These are phyloP conservation scores for Deroplatys truncata DNA, from an alignment of 2,888 invertebrate species.

Conservation along the genomic window DNA sequence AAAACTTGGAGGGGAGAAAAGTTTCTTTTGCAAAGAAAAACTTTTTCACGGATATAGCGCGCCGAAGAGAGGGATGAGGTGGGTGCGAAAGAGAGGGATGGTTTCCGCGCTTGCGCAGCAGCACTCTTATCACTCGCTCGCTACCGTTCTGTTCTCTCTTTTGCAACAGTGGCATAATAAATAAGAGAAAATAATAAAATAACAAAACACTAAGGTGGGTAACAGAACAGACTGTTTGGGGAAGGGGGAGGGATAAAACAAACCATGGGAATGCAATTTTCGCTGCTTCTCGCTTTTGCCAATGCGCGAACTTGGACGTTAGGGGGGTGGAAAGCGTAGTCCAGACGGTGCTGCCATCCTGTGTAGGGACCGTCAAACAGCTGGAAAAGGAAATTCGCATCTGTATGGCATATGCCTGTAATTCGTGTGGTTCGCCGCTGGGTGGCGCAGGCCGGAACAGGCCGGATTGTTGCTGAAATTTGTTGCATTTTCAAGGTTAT, in stretches of 20 bases:
- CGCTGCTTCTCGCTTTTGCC: not conserved
- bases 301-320: not conserved
- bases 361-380: not conserved
- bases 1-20: slow-evolving; percentile 14
- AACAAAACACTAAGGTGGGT: not conserved
- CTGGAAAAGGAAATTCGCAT: not conserved
- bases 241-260: not conserved
- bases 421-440: not conserved
- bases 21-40: slow-evolving; percentile 26
- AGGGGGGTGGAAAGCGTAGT: not conserved
- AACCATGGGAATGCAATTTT: not conserved
- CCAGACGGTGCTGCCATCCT: slow-evolving; percentile 6
- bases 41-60: slow-evolving; percentile 18
- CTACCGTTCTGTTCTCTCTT: not conserved
- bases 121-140: not conserved
- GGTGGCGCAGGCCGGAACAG: not conserved
- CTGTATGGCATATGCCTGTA: not conserved
- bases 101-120: not conserved
- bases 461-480: too few species aligned
- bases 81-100: not conserved
- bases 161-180: not conserved
- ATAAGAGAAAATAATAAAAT: not conserved
- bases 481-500: too few species aligned
- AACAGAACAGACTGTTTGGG: not conserved
- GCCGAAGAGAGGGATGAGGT: not conserved